Evolutionary conservation across 1,140 invertebrate genomes (phyloP).

Genomic region (Caerostris extrusa): DNA sequence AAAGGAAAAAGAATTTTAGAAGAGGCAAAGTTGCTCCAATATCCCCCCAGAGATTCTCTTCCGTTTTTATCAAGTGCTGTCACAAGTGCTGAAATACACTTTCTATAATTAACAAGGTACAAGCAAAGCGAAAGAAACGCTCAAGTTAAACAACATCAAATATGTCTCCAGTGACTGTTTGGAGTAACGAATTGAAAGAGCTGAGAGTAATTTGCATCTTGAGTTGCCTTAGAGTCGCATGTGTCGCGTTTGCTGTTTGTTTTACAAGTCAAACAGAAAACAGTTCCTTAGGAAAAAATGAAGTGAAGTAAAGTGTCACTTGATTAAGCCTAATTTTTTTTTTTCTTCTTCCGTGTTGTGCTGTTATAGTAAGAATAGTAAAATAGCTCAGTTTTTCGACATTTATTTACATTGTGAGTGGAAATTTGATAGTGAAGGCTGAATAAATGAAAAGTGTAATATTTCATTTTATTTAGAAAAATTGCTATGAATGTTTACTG

Average conservation of each 20-base stretch:
- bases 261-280: conserved; percentile 46
- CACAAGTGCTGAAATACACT: conserved; percentile 33
- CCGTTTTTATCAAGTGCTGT: background rate
- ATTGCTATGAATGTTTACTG: too few relatives aligned
- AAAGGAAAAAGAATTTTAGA: background rate
- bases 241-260: conserved; percentile 26
- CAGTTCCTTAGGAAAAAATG: background rate
- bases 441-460: too few relatives aligned
- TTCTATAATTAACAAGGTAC: conserved; percentile 57
- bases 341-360: too few relatives aligned
- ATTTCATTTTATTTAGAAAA: too few relatives aligned
- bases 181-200: conserved; percentile 15
- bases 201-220: background rate
- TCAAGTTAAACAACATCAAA: conserved; percentile 52
- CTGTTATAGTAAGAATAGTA: too few relatives aligned
- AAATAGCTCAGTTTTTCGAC: too few relatives aligned
- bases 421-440: too few relatives aligned
- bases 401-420: too few relatives aligned
- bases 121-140: conserved; percentile 3
- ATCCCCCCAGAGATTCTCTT: background rate
- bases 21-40: background rate
- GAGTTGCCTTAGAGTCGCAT: background rate
- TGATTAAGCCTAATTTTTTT: conserved; percentile 42
- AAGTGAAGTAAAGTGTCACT: conserved; percentile 54
- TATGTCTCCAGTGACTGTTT: background rate